phyloP scores from a whole-genome alignment of 2,888 invertebrate genomes.

The Cactoblastis cactorum region DNA sequence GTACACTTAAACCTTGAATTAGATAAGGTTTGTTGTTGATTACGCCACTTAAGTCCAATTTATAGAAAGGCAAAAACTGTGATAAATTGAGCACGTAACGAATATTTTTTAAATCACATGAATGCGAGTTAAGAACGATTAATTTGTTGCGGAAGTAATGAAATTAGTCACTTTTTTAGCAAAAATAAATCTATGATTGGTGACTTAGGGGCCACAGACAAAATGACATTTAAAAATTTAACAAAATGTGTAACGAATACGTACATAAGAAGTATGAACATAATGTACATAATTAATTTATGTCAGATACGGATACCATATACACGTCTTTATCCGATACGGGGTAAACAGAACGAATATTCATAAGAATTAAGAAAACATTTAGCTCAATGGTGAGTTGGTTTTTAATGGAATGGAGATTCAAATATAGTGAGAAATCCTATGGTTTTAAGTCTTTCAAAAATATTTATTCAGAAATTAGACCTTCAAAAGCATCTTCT shows the following conservation, averaged over 20 bases:
- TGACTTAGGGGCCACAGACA: background rate
- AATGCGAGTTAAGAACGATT: background rate
- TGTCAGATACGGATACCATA: no score
- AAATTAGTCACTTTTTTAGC: background rate
- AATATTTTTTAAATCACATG: background rate
- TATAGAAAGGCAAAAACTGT: slow-evolving; percentile 13
- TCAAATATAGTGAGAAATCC: no score
- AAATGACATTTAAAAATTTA: background rate
- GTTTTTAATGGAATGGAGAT: no score
- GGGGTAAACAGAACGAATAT: no score
- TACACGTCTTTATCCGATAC: no score
- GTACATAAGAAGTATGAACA: background rate
- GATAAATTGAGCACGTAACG: slow-evolving; percentile 5
- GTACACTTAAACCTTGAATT: slow-evolving; percentile 36
- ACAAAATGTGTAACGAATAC: no score
- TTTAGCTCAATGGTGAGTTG: no score
- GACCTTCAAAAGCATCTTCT: no score
- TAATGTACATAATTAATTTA: no score
- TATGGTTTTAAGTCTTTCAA: no score
- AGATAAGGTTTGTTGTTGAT: slow-evolving; percentile 27
- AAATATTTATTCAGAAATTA: no score
- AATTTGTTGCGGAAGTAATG: background rate
- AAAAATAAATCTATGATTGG: background rate
- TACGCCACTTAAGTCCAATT: slow-evolving; percentile 22
- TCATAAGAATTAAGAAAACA: no score